Conservation (phyloP, 2,888 invertebrate species). For the Vannuccia rotundouncinata region DNA sequence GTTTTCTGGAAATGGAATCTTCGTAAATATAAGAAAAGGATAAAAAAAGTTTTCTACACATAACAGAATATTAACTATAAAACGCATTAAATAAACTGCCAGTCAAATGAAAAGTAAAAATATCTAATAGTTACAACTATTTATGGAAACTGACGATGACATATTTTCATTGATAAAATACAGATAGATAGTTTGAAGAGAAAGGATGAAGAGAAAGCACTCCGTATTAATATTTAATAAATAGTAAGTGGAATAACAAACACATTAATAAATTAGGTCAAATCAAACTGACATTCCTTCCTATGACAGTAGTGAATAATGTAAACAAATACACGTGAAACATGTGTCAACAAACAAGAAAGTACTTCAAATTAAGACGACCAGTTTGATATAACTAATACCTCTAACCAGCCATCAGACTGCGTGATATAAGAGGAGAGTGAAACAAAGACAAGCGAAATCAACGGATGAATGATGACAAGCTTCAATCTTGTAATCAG, state of each 20-base stretch:
- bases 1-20: no score
- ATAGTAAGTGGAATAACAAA: background rate
- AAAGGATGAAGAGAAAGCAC: no score
- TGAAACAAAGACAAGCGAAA: background rate
- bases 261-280: background rate
- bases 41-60: no score
- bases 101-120: no score
- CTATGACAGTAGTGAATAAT: background rate
- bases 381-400: background rate
- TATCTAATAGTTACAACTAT: no score
- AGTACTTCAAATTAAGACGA: background rate
- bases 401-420: background rate
- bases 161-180: no score
- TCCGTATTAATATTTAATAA: no score
- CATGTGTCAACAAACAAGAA: background rate
- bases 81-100: no score
- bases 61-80: no score
- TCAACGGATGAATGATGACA: slow-evolving; percentile 24
- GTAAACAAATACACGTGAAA: background rate
- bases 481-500: slow-evolving; percentile 13
- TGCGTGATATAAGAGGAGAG: background rate
- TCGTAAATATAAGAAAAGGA: no score
- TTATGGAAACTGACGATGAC: no score
- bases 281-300: background rate
- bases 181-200: no score